Conservation (phyloP, 2,797 vertebrate species). For the Cyclopterus lumpus region DNA sequence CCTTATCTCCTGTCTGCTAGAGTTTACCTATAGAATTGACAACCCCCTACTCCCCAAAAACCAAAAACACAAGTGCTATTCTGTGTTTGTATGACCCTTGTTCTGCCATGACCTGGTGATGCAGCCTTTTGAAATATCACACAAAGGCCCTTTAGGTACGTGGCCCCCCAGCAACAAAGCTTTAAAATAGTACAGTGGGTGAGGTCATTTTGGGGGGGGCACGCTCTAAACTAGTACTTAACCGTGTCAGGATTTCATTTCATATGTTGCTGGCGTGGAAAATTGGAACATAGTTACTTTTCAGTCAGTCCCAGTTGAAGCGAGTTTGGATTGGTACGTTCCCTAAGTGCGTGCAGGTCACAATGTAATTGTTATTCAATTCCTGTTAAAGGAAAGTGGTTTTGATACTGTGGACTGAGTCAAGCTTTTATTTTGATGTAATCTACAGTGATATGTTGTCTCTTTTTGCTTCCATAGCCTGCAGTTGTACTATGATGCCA, state of each 20-base stretch:
- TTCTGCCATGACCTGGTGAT: constrained; percentile 75
- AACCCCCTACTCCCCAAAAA: constrained; percentile 1
- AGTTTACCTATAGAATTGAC: constrained; percentile 85
- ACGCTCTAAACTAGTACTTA: constrained; percentile 24
- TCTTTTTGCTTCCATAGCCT: constrained; percentile 79
- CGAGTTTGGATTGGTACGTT: constrained; percentile 8
- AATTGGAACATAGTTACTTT: background rate
- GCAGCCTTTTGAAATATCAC: constrained; percentile 76
- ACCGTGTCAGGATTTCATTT: constrained; percentile 38
- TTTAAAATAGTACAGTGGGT: constrained; percentile 49
- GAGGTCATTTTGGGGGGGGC: constrained; percentile 34
- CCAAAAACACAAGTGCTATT: constrained; percentile 66
- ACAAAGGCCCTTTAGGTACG: constrained; percentile 76
- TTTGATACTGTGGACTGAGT: constrained; percentile 71
- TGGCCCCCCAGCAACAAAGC: constrained; percentile 71
- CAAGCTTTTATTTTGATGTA: constrained; percentile 76
- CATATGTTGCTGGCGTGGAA: constrained; percentile 7
- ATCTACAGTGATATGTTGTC: constrained; percentile 77
- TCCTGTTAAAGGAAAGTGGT: constrained; percentile 58
- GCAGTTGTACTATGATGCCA: constrained; percentile 81
- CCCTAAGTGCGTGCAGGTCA: constrained; percentile 25
- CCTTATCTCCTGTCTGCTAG: constrained; percentile 79
- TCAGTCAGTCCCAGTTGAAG: constrained; percentile 2
- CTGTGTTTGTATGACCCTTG: constrained; percentile 74
- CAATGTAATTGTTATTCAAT: constrained; percentile 46